phyloP scores from a whole-genome alignment of 1,140 invertebrate genomes.

The Diachasma alloeum region DNA sequence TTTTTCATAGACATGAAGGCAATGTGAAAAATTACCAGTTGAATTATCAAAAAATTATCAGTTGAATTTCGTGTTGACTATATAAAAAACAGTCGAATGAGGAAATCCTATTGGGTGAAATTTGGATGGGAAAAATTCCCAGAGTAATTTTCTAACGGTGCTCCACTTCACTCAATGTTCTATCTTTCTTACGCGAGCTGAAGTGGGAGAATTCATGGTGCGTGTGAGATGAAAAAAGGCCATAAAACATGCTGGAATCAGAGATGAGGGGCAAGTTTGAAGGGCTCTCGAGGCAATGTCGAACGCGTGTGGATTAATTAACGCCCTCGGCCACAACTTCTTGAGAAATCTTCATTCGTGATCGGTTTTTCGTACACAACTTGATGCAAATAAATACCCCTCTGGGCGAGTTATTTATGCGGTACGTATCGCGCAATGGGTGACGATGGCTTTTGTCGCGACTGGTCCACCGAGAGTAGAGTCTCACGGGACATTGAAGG shows the following conservation, averaged over 20 bases:
- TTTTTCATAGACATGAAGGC: too few relatives aligned
- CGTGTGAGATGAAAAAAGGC: too few relatives aligned
- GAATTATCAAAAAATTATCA: too few relatives aligned
- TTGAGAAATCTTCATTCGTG: slow-evolving; percentile 20
- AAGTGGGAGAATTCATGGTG: too few relatives aligned
- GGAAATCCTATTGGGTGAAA: too few relatives aligned
- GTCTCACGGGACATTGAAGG: neutral
- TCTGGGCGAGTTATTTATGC: slow-evolving; percentile 12
- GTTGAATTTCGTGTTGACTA: too few relatives aligned
- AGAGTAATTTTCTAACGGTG: too few relatives aligned
- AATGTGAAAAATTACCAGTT: too few relatives aligned
- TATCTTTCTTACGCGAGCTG: too few relatives aligned
- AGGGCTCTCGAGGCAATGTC: neutral
- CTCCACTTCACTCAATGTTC: too few relatives aligned
- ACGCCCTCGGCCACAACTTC: neutral
- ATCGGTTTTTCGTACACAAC: slow-evolving; percentile 1
- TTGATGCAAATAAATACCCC: slow-evolving; percentile 1
- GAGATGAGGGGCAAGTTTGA: neutral
- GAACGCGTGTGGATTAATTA: slow-evolving; percentile 16
- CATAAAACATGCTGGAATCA: neutral
- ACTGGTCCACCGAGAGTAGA: neutral
- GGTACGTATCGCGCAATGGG: neutral
- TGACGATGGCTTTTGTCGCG: neutral
- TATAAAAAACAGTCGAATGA: too few relatives aligned
- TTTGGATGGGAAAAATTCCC: too few relatives aligned